phyloP scores from a whole-genome alignment of 2,888 invertebrate genomes.

The Sphaerophoria taeniata region DNA sequence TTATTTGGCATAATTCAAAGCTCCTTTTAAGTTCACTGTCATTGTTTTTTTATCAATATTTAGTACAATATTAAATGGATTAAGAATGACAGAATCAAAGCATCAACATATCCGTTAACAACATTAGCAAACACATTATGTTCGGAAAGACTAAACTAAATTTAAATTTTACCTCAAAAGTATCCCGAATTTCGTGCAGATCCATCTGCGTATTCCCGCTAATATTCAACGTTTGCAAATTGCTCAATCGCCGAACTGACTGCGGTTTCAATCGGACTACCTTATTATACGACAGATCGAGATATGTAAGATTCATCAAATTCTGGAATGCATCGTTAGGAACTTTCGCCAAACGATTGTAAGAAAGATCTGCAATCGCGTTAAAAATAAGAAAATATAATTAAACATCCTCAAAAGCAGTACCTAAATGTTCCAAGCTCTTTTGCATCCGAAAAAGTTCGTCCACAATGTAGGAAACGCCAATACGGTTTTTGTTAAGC shows the following conservation, averaged over 20 bases:
- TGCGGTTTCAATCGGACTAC: conserved; percentile 88
- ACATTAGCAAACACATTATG: not conserved
- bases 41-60: too few relatives aligned
- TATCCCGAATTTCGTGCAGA: conserved; percentile 81
- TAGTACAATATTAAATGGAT: too few relatives aligned
- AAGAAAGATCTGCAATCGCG: conserved; percentile 84
- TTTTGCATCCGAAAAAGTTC: conserved; percentile 85
- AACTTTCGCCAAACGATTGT: conserved; percentile 89
- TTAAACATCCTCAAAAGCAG: conserved; percentile 4
- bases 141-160: too few relatives aligned
- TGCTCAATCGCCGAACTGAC: conserved; percentile 81
- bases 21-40: too few relatives aligned
- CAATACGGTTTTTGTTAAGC: too few relatives aligned
- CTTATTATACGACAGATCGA: conserved; percentile 91
- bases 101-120: too few relatives aligned
- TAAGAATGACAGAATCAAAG: too few relatives aligned
- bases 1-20: too few relatives aligned
- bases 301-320: conserved; percentile 86
- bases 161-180: conserved; percentile 79
- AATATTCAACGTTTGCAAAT: conserved; percentile 86
- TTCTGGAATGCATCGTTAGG: conserved; percentile 90
- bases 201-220: conserved; percentile 86
- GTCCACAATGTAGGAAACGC: too few relatives aligned
- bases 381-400: not conserved
- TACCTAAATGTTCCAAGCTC: conserved; percentile 82